Percentiles rank a stretch among this genome's conserved stretches.
Evolutionary conservation across 2,113 vertebrate species (phyloP).

Genomic region (Manacus vitellinus): DNA sequence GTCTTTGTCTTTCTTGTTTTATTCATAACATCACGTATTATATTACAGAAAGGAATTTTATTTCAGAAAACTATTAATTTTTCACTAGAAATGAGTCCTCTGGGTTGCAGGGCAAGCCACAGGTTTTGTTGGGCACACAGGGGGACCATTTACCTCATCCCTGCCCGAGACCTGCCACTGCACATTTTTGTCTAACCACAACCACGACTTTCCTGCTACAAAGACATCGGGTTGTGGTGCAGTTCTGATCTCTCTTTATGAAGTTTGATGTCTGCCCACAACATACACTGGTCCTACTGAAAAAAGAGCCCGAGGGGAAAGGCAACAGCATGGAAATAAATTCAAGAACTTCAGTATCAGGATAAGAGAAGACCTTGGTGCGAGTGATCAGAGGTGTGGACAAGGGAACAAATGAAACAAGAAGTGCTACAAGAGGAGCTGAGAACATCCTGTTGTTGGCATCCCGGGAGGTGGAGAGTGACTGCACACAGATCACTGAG

Average conservation of each 20-base stretch:
- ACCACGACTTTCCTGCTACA: not conserved
- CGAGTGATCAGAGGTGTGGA: not conserved
- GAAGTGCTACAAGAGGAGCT: not conserved
- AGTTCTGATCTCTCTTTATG: not conserved
- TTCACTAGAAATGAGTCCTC: not conserved
- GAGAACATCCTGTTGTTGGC: conserved; percentile 11
- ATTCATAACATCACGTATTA: not conserved
- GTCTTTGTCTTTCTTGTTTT: not conserved
- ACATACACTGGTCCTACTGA: not conserved
- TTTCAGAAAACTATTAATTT: not conserved
- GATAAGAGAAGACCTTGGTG: conserved; percentile 1
- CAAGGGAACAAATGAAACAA: conserved; percentile 14
- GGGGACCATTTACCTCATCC: not conserved
- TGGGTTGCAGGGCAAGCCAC: not conserved
- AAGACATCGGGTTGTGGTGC: not conserved
- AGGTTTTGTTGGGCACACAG: not conserved
- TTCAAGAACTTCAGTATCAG: not conserved
- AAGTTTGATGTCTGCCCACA: not conserved
- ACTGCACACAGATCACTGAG: conserved; percentile 30
- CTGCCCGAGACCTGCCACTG: not conserved
- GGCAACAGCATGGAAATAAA: not conserved
- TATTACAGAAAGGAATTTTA: not conserved
- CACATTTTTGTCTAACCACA: not conserved
- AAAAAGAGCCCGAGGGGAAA: not conserved
- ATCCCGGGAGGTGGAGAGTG: not conserved